Evolutionary conservation across 2,888 invertebrate species (phyloP).

Genomic region (Spatulosminthurus flaviceps): DNA sequence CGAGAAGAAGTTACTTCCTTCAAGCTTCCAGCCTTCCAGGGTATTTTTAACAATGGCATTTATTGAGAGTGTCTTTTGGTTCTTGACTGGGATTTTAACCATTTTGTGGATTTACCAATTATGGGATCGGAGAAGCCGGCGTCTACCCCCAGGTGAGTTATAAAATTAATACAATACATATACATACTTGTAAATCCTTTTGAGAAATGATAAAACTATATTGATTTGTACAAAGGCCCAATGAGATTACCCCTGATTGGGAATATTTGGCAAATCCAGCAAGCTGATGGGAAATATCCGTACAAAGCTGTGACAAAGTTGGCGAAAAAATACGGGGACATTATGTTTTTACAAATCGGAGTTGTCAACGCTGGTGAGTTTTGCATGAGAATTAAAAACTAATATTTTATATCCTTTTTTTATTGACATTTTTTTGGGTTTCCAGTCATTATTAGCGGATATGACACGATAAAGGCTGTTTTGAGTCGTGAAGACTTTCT

Average conservation of each 20-base stretch:
- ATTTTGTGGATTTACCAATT: background rate
- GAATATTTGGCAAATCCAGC: background rate
- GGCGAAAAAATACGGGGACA: background rate
- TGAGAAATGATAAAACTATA: too few species aligned
- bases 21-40: too few species aligned
- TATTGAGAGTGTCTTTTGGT: background rate
- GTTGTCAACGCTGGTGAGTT: background rate
- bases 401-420: too few species aligned
- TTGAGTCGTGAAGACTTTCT: constrained; percentile 72
- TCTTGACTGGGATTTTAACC: background rate
- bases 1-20: too few species aligned
- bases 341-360: background rate
- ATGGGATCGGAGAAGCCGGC: background rate
- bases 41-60: too few species aligned
- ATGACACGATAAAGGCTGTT: constrained; percentile 69
- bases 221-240: constrained; percentile 2
- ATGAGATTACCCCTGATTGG: background rate
- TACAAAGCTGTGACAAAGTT: background rate
- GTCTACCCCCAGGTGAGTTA: background rate
- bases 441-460: constrained; percentile 70
- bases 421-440: background rate
- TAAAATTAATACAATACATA: background rate
- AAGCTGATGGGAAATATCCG: background rate
- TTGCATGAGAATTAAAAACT: background rate
- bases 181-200: background rate